phyloP scores from a whole-genome alignment of 2,888 invertebrate species.

The Catocala fraxini region DNA sequence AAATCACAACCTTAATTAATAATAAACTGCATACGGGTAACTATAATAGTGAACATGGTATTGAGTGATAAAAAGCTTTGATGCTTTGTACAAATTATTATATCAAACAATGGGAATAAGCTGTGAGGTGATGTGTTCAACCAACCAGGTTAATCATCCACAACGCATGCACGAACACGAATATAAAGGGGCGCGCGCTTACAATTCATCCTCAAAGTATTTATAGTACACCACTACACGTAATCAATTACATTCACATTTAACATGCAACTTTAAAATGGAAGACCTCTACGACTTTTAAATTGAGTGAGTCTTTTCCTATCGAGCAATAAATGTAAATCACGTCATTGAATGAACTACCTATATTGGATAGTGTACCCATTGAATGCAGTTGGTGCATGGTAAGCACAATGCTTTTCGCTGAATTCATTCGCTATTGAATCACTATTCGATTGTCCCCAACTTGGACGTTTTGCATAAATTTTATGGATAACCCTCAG shows the following conservation, averaged over 20 bases:
- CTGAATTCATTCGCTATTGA: conserved; percentile 75
- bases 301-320: conserved; percentile 65
- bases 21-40: no score
- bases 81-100: not conserved
- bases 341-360: conserved; percentile 73
- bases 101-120: conserved; percentile 6
- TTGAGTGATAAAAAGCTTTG: conserved; percentile 1
- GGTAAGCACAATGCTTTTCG: conserved; percentile 74
- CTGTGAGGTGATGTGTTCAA: conserved; percentile 13
- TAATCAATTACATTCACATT: conserved; percentile 27
- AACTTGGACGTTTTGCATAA: conserved; percentile 67
- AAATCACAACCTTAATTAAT: no score
- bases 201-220: conserved; percentile 7
- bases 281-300: conserved; percentile 56
- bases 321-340: conserved; percentile 77
- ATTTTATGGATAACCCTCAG: conserved; percentile 56
- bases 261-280: conserved; percentile 33
- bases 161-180: conserved; percentile 20
- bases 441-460: conserved; percentile 76
- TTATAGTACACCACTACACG: conserved; percentile 4
- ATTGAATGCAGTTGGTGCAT: conserved; percentile 75
- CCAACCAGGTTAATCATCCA: conserved; percentile 15
- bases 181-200: conserved; percentile 5
- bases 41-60: no score
- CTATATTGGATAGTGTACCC: conserved; percentile 66